Base-by-base conservation (phyloP, 2,113 vertebrate species). In the Nycticryphes semicollaris region DNA sequence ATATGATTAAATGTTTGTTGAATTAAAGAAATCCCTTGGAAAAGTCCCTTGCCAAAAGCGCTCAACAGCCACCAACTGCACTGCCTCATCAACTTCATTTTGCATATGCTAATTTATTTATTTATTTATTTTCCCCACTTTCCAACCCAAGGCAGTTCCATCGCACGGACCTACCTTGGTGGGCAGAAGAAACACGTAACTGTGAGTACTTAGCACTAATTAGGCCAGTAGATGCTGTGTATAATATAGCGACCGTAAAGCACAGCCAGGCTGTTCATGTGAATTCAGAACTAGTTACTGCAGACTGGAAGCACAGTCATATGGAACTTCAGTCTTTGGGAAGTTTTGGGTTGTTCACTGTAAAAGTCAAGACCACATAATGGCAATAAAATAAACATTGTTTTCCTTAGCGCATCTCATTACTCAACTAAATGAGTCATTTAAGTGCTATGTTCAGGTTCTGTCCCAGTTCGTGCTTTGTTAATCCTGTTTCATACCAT, bases 171-270 rank as follows among this genome's bases (percentile, higher is more conserved):
- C 48, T 45, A 18, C 43, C 47, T 15, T 27, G 30, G 39, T 39
- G n/a, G 10, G 27, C 57, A 63, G 66, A 80, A 90, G 47, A 75
- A 24, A n/a, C 7, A 39, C 1, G 1, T 4, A 28, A 6, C 5
- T 62, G 30, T 48, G 47, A 21, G 3, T 12, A 43, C 20, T 30
- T 5, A 19, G 18, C 11, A 9, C 31, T 41, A 78, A 10, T 23
- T 54, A 66, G 47, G 53, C 2, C 17, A 15, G 27, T 53, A 3
- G 3, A 7, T 18, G 1, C 1, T 23, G 22, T 39, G 23, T 23
- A 28, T 18, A 62, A 31, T 16, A 50, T 3, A 68, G 45, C 27
- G 53, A 56, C 30, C 0, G 2, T 56, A 51, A 51, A 78, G n/a
- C 68, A 74, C 7, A 45, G 21, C 0, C 59, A 51, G 37, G 15